Evolutionary conservation across 2,797 vertebrate genomes (phyloP).

Genomic region (Sebastes oblongus): DNA sequence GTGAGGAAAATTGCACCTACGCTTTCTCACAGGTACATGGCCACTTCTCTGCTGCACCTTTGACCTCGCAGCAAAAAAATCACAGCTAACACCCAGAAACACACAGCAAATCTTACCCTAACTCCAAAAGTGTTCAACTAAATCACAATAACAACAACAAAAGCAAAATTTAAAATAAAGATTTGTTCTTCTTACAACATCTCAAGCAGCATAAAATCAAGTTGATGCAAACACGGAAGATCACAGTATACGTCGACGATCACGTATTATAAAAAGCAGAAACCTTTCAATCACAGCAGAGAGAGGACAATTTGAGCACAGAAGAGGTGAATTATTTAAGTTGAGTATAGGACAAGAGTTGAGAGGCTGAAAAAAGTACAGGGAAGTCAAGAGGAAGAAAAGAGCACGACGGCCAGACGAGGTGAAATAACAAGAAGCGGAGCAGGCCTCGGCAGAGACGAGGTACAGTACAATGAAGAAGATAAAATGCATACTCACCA

Average conservation of each 20-base stretch:
- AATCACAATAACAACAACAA: background rate
- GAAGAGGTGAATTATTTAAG: background rate
- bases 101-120: background rate
- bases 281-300: background rate
- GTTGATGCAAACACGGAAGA: background rate
- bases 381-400: background rate
- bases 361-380: background rate
- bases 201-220: background rate
- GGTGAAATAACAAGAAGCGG: background rate
- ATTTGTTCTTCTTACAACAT: background rate
- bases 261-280: background rate
- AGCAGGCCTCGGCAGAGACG: background rate
- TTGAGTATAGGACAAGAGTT: background rate
- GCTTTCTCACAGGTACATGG: background rate
- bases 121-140: background rate
- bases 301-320: background rate
- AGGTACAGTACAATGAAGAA: background rate
- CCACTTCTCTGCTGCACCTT: background rate
- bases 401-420: background rate
- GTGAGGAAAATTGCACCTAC: background rate
- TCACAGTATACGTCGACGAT: background rate
- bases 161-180: background rate
- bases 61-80: background rate
- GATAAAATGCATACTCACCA: slow-evolving; percentile 85
- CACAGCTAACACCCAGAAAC: background rate